Percentiles rank a stretch among this genome's conserved stretches.
Conservation (phyloP, 1,140 invertebrate genomes). For the Caerostris darwini region DNA sequence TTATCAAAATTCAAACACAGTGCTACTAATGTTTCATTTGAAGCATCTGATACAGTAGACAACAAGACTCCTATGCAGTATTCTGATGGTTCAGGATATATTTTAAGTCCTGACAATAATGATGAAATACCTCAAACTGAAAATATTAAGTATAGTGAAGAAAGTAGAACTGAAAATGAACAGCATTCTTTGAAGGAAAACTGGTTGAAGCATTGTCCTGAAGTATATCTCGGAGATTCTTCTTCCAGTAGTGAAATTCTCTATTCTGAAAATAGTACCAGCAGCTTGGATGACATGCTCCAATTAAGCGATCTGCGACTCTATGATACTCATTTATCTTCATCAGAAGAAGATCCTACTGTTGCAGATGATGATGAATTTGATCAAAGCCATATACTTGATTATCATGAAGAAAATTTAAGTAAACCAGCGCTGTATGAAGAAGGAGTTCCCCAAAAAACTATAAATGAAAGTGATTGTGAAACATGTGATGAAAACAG, state of each 20-base stretch:
- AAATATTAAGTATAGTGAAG: neutral
- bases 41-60: slow-evolving; percentile 43
- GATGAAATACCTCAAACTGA: slow-evolving; percentile 19
- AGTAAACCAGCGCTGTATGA: slow-evolving; percentile 23
- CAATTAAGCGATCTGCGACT: slow-evolving; percentile 77
- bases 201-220: slow-evolving; percentile 39
- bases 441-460: neutral
- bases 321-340: slow-evolving; percentile 76
- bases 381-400: slow-evolving; percentile 71
- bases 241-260: slow-evolving; percentile 72
- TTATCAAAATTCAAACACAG: slow-evolving; percentile 66
- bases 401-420: slow-evolving; percentile 64
- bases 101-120: slow-evolving; percentile 17
- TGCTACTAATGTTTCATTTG: slow-evolving; percentile 70
- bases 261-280: slow-evolving; percentile 66
- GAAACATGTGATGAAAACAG: slow-evolving; percentile 73
- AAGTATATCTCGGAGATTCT: slow-evolving; percentile 65
- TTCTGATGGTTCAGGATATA: slow-evolving; percentile 28
- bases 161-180: slow-evolving; percentile 7
- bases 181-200: slow-evolving; percentile 26
- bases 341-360: slow-evolving; percentile 74
- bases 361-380: slow-evolving; percentile 73
- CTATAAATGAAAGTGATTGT: slow-evolving; percentile 44
- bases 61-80: slow-evolving; percentile 50
- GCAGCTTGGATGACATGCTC: slow-evolving; percentile 76